phyloP scores from a whole-genome alignment of 2,113 vertebrate genomes.

The Bufo gargarizans region DNA sequence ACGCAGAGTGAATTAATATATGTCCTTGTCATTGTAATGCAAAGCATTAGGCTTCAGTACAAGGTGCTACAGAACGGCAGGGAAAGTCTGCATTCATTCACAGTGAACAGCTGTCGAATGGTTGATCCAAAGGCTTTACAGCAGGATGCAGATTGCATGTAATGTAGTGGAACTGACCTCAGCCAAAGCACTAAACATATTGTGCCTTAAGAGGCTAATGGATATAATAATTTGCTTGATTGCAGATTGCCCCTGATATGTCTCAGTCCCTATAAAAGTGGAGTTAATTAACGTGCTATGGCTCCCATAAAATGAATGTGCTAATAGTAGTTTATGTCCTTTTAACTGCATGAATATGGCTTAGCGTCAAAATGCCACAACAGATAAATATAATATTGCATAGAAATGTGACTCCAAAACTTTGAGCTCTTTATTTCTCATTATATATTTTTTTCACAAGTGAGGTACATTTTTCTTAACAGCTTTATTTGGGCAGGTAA shows the following conservation, averaged over 20 bases:
- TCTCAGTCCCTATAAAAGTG: neutral
- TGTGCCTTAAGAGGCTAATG: neutral
- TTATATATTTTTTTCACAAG: too few species aligned
- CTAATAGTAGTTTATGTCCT: neutral
- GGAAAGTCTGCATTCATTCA: conserved; percentile 14
- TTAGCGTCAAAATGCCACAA: neutral
- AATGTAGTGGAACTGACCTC: conserved; percentile 43
- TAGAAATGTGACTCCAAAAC: too few species aligned
- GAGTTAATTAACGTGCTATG: neutral
- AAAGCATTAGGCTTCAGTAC: neutral
- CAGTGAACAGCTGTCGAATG: conserved; percentile 42
- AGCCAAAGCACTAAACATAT: neutral
- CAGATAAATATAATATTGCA: too few species aligned
- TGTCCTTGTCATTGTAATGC: neutral
- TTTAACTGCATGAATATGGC: neutral
- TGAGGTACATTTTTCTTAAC: too few species aligned
- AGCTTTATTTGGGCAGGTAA: too few species aligned
- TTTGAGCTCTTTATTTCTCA: too few species aligned
- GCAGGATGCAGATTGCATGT: neutral
- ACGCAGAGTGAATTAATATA: neutral
- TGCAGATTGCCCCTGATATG: neutral
- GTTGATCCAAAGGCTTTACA: conserved; percentile 10
- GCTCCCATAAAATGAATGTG: neutral
- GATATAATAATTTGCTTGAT: neutral
- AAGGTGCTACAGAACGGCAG: conserved; percentile 13